Evolutionary conservation across 2,888 invertebrate genomes (phyloP), one percentile per base, ranked within the genome.

Genomic region (Cantharis lateralis): DNA sequence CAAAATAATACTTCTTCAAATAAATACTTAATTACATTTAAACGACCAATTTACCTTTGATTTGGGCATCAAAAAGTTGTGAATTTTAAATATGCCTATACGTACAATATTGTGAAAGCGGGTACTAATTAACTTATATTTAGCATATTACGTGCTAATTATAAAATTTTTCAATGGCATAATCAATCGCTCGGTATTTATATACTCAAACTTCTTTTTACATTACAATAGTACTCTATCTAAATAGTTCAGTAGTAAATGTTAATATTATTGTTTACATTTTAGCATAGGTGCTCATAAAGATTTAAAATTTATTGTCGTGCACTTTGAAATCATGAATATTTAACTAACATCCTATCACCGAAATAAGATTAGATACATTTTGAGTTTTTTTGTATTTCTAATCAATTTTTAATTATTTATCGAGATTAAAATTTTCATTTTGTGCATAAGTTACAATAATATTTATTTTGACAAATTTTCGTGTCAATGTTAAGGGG

Each of bases 381-480:
- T 66, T 66, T 20, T 15, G 2, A 16, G 16, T 18, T 64, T 16
- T 18, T 64, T 11, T 7, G 3, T 15, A 32, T 13, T 64, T 16
- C 18, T 64, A 32, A 32, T 32, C 32, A 32, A 24, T 48, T 48
- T 64, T 66, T 66, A 66, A 20, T 66, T 66, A 20, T 20, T 66
- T 66, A 3, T 24, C 2, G 20, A 20, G 24, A 66, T 18, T 66
- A 66, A 0, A 13, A 66, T 18, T 66, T n/a, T 7, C n/a, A 20
- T 24, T 20, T 24, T 66, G 15, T 16, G 11, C 64, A 66, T 20
- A 66, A 66, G 24, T 66, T 48, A n/a, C n/a, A 66, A 66, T 20
- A 20, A 66, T 66, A 66, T 66, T 66, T 66, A 66, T 66, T 66
- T 66, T 66, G 64, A 66, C 64, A 66, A 66, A 66, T n/a, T 66